Conservation (phyloP, 2,888 invertebrate genomes). For the Mechanitis mazaeus region DNA sequence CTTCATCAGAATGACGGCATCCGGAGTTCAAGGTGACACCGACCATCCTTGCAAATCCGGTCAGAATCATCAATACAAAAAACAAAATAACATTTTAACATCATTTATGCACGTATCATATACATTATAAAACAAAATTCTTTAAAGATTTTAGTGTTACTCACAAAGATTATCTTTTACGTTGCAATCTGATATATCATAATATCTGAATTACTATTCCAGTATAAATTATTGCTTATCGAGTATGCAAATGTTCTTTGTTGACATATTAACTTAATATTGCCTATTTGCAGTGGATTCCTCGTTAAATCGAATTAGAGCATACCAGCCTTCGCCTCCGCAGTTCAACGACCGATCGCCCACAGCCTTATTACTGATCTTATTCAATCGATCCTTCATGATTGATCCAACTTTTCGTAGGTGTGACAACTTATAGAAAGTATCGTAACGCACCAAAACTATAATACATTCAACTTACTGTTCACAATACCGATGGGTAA, state of each 20-base stretch:
- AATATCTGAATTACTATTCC: constrained; percentile 8
- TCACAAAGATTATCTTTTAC: constrained; percentile 21
- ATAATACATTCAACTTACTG: no score
- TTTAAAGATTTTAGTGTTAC: no score
- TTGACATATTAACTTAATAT: constrained; percentile 49
- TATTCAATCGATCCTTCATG: constrained; percentile 69
- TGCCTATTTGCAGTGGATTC: constrained; percentile 55
- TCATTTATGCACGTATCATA: no score
- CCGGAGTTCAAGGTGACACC: constrained; percentile 74
- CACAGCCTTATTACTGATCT: constrained; percentile 68
- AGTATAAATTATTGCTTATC: constrained; percentile 11
- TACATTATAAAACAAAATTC: no score
- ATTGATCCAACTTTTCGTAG: constrained; percentile 64
- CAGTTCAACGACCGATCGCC: constrained; percentile 76
- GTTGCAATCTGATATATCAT: constrained; percentile 14
- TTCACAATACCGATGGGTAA: no score
- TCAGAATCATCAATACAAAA: constrained; percentile 34
- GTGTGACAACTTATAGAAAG: constrained; percentile 43
- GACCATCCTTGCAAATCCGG: constrained; percentile 63
- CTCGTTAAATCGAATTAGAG: constrained; percentile 74
- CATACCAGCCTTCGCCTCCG: constrained; percentile 69
- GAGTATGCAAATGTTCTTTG: constrained; percentile 26
- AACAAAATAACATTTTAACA: background rate
- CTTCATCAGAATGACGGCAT: constrained; percentile 62
- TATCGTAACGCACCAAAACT: no score